These are phyloP conservation scores for Charaxes varanes DNA, from an alignment of 1,140 invertebrate species.

Conservation along the genomic window DNA sequence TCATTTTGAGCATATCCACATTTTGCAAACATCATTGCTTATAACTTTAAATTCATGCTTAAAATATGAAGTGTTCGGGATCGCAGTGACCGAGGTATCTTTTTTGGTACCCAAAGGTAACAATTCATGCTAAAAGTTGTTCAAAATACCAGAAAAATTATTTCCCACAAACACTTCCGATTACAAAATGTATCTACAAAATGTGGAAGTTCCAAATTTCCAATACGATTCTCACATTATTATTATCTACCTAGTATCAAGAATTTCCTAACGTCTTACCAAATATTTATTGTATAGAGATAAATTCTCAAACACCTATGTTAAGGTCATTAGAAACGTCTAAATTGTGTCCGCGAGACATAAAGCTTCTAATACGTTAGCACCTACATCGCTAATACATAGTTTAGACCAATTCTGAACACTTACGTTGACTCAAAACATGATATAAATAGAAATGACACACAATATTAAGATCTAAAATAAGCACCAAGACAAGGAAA, in stretches of 20 bases:
- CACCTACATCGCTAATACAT: conserved; percentile 41
- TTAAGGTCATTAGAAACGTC: conserved; percentile 6
- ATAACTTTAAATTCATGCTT: too few species aligned
- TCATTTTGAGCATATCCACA: too few species aligned
- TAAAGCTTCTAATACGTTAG: conserved; percentile 26
- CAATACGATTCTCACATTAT: too few species aligned
- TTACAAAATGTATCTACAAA: too few species aligned
- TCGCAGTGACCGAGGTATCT: too few species aligned
- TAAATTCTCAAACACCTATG: conserved; percentile 10
- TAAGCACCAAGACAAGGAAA: conserved; percentile 39
- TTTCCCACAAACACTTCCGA: too few species aligned
- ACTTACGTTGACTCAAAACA: conserved; percentile 38
- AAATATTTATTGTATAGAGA: conserved; percentile 9
- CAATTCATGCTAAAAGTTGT: too few species aligned
- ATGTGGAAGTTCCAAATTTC: too few species aligned
- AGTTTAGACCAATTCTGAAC: conserved; percentile 55
- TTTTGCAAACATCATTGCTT: too few species aligned
- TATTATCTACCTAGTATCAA: conserved; percentile 5
- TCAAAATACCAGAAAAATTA: too few species aligned
- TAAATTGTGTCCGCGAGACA: conserved; percentile 6
- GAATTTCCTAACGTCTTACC: not conserved
- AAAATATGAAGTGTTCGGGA: too few species aligned
- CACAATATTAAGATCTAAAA: conserved; percentile 16
- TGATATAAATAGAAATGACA: conserved; percentile 10
- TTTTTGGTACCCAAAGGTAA: too few species aligned